Evolutionary conservation across 2,888 invertebrate genomes (phyloP), one percentile per base, ranked within the genome.

Genomic region (Pantelozetes paolii): DNA sequence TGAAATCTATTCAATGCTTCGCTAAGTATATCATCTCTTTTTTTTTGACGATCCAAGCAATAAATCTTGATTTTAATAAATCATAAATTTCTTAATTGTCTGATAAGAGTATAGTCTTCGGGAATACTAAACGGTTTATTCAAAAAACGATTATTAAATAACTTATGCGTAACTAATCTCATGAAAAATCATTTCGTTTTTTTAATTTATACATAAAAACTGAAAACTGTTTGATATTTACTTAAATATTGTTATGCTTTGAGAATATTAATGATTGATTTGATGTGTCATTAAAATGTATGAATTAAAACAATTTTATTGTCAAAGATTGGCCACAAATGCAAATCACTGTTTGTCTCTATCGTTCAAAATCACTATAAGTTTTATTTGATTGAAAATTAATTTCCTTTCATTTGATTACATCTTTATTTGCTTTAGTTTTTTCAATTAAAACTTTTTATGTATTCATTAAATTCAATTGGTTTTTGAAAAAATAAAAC

Each of bases 61-160:
- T 62, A 62, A 62, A 62, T 62, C 32, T 62, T 32, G 28, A 62
- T n/a, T 32, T 11, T 62, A 62, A 62, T 62, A 62, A 62, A 62
- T 62, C 62, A 62, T 62, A 32, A 62, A 62, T n/a, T 32, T 23
- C n/a, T 62, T 62, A 62, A 62, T 62, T 30, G 32, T 62, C 11
- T 32, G 62, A 62, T 62, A 32, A 36, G 30, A 62, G 28, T 18
- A 62, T 62, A 2, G 18, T 30, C 32, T 57, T 62, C n/a, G 15
- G 3, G 30, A 62, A 62, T 32, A 32, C 30, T 6, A 62, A 62
- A 36, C 3, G 36, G n/a, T 67, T 67, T 42, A 67, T 40, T 40
- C 23, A 23, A n/a, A 67, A 20, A 11, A 64, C 32, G 2, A 32
- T n/a, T 67, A 40, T 67, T 40, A 42, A 67, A 67, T 42, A 67